Evolutionary conservation across 2,797 vertebrate genomes (phyloP).

Genomic region (Oreochromis grahami): DNA sequence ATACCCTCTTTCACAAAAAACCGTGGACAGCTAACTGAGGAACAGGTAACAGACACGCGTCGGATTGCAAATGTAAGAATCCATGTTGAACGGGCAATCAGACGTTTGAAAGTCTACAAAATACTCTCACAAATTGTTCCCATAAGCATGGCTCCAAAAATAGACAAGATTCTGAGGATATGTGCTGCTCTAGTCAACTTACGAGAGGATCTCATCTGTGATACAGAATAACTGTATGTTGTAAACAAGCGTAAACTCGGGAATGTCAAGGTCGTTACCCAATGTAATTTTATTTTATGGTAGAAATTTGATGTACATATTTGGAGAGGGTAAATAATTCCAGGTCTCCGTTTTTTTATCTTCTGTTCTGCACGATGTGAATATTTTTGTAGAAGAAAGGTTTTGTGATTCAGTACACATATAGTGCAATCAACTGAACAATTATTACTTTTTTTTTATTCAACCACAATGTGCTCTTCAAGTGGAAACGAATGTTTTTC

Average conservation of each 20-base stretch:
- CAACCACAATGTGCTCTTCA: background rate
- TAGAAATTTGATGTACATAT: background rate
- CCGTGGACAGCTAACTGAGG: background rate
- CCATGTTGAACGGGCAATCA: background rate
- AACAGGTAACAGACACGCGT: fast-evolving
- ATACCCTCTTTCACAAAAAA: background rate
- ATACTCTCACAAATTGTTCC: background rate
- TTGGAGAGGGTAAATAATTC: background rate
- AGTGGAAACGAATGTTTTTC: background rate
- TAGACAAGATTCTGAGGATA: background rate
- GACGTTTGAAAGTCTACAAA: background rate
- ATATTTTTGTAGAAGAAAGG: background rate
- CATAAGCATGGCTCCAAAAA: background rate
- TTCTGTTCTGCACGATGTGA: background rate
- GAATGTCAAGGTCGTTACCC: fast-evolving
- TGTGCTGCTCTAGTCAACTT: background rate
- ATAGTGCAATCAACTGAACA: background rate
- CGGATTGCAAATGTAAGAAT: background rate
- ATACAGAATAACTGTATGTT: background rate
- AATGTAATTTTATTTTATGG: background rate
- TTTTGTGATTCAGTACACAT: background rate
- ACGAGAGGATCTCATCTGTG: background rate
- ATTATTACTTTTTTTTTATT: background rate
- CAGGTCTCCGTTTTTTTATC: background rate
- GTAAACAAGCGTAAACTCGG: background rate